Conservation (phyloP, 1,140 invertebrate genomes). For the Chironomus tepperi region DNA sequence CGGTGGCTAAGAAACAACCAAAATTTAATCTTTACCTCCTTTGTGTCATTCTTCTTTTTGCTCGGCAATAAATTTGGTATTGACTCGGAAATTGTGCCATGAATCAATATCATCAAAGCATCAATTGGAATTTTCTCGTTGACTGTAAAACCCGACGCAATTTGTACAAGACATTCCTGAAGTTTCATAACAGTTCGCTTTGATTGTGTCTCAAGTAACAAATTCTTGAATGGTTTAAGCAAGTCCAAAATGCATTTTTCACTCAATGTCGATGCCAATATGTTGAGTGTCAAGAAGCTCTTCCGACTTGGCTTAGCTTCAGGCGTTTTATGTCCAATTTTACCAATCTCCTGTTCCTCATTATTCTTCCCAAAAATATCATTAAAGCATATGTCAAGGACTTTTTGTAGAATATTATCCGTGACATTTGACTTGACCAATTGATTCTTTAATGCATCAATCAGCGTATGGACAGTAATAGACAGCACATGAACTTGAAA, state of each 20-base stretch:
- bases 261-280: slow-evolving; percentile 70
- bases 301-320: slow-evolving; percentile 75
- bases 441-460: slow-evolving; percentile 56
- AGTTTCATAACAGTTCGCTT: slow-evolving; percentile 74
- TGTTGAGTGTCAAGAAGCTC: slow-evolving; percentile 76
- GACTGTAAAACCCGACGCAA: slow-evolving; percentile 67
- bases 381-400: slow-evolving; percentile 76
- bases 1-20: too few species aligned
- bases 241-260: slow-evolving; percentile 66
- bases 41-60: slow-evolving; percentile 44
- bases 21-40: slow-evolving; percentile 44
- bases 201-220: slow-evolving; percentile 65
- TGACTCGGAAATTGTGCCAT: slow-evolving; percentile 68
- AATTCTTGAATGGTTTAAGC: slow-evolving; percentile 72
- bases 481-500: slow-evolving; percentile 91
- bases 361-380: slow-evolving; percentile 81
- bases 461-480: slow-evolving; percentile 76
- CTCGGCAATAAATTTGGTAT: slow-evolving; percentile 56
- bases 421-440: slow-evolving; percentile 62
- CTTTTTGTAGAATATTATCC: slow-evolving; percentile 62
- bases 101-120: slow-evolving; percentile 70
- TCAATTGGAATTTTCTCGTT: slow-evolving; percentile 66
- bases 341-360: slow-evolving; percentile 86
- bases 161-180: slow-evolving; percentile 65
- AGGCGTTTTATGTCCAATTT: slow-evolving; percentile 67